Evolutionary conservation across 35 echinoderm and acorn worm genomes (phyloP).

Genomic region (Ophioderma brevispina): DNA sequence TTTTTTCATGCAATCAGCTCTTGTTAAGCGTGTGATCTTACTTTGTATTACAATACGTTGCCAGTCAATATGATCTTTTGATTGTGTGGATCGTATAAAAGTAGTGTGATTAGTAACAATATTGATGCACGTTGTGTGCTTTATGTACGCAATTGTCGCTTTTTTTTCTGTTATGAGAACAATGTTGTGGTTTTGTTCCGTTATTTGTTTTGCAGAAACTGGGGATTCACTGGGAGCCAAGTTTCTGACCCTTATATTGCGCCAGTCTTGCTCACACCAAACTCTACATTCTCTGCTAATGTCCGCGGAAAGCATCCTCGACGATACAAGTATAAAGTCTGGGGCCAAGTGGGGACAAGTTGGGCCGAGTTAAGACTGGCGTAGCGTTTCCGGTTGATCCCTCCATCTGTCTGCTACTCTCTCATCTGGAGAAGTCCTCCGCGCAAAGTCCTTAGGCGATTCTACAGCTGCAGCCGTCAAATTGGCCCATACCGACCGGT

Average conservation of each 20-base stretch:
- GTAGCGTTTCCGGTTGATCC: not conserved
- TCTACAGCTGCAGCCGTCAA: not conserved
- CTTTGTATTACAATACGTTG: not conserved
- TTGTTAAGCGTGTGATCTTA: no score
- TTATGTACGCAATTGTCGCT: not conserved
- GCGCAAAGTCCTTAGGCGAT: not conserved
- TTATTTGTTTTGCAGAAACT: slow-evolving; percentile 10
- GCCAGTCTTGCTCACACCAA: not conserved
- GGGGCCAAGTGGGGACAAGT: not conserved
- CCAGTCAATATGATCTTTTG: not conserved
- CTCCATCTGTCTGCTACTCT: not conserved
- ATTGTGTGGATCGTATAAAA: not conserved
- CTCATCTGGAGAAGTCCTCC: not conserved
- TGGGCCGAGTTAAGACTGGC: slow-evolving; percentile 1
- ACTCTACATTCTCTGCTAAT: not conserved
- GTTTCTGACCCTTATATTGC: not conserved
- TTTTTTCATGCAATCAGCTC: no score
- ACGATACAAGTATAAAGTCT: not conserved
- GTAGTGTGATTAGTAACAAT: slow-evolving; percentile 4
- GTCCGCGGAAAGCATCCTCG: not conserved
- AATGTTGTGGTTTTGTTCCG: no score
- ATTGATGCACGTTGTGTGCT: not conserved
- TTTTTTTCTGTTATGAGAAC: no score
- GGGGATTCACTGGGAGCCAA: not conserved
- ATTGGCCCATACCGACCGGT: slow-evolving; percentile 19